phyloP scores from a whole-genome alignment of 2,888 invertebrate genomes.

The Clepsis dumicolana region DNA sequence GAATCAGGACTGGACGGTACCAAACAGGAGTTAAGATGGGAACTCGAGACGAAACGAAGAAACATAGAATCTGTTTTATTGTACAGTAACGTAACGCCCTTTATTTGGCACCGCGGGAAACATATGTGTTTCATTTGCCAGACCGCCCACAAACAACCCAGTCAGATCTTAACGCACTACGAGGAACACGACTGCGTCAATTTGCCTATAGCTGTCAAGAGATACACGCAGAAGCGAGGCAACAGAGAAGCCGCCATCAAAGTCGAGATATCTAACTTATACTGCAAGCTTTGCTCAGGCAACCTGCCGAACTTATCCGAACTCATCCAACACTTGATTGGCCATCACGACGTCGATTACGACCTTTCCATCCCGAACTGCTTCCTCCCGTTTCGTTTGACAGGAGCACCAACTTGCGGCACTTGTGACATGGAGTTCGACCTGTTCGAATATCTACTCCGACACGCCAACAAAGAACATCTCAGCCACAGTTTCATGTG shows the following conservation, averaged over 20 bases:
- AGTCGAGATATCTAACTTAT: conserved; percentile 31
- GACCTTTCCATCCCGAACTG: conserved; percentile 31
- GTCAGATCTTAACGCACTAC: conserved; percentile 21
- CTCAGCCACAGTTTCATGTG: conserved; percentile 30
- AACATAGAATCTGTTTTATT: conserved; percentile 35
- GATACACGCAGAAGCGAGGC: conserved; percentile 31
- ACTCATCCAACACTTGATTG: conserved; percentile 28
- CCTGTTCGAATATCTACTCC: conserved; percentile 32
- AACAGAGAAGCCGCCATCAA: conserved; percentile 37
- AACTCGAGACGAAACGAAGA: conserved; percentile 34
- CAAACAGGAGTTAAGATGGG: conserved; percentile 15
- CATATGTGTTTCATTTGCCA: conserved; percentile 33
- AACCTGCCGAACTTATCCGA: conserved; percentile 9
- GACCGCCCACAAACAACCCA: conserved; percentile 18
- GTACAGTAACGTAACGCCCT: conserved; percentile 35
- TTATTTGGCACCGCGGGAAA: conserved; percentile 38
- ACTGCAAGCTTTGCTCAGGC: conserved; percentile 30
- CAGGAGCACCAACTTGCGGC: conserved; percentile 19
- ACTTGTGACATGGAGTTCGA: conserved; percentile 32
- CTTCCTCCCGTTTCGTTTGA: conserved; percentile 42
- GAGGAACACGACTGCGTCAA: conserved; percentile 30
- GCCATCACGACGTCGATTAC: conserved; percentile 29
- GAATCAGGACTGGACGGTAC: conserved; percentile 8
- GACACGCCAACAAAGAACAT: conserved; percentile 37
- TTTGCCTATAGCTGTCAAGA: conserved; percentile 22